Conservation (phyloP, 2,888 invertebrate genomes). For the Polyommatus iphigenia region DNA sequence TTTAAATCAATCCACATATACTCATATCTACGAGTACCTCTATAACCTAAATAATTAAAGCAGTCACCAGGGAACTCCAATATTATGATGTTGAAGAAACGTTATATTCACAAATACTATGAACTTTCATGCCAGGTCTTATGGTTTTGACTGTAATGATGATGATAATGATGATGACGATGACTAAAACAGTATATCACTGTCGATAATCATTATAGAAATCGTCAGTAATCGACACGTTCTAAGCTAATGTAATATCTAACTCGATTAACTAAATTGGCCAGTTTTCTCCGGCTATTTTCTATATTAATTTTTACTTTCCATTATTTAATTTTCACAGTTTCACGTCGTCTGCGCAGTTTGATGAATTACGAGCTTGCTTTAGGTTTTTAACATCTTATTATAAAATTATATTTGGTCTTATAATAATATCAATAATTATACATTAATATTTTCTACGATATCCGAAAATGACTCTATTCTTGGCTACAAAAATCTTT, state of each 20-base stretch:
- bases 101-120: neutral
- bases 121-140: neutral
- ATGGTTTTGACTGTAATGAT: neutral
- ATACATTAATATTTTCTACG: neutral
- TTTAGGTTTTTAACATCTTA: neutral
- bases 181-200: slow-evolving; percentile 7
- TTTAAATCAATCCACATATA: neutral
- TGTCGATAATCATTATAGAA: slow-evolving; percentile 21
- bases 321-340: slow-evolving; percentile 19
- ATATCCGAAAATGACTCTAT: too few relatives aligned
- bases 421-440: too few relatives aligned
- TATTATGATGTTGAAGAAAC: neutral
- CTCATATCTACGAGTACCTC: too few relatives aligned
- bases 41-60: neutral
- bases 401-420: neutral
- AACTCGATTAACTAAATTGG: slow-evolving; percentile 28
- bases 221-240: slow-evolving; percentile 9
- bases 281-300: slow-evolving; percentile 24
- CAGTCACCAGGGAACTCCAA: neutral
- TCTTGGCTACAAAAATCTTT: too few relatives aligned
- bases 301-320: slow-evolving; percentile 29
- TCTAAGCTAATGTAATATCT: slow-evolving; percentile 24
- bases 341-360: neutral
- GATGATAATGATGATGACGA: neutral
- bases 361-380: neutral